Base-by-base conservation (phyloP, 2,113 vertebrate species). In the Mesitornis unicolor region DNA sequence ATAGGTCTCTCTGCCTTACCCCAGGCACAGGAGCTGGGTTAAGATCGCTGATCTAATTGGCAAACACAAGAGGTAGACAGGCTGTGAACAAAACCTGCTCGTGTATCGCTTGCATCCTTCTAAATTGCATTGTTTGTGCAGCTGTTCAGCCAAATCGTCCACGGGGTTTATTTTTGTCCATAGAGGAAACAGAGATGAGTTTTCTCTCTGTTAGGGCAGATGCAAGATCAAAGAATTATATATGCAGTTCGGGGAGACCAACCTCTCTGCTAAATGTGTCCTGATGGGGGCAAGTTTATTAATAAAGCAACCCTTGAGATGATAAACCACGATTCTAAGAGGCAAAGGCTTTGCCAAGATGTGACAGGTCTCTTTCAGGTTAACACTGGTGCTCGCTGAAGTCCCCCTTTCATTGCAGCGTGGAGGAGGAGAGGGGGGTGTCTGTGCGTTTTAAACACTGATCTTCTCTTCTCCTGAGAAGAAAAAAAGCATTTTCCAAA, bases 121-220 rank as follows among this genome's bases (percentile, higher is more conserved):
- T 93, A 88, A 97, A 97, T 80, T 86, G 95, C 94, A 95, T 96
- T 96, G 97, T 97, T 97, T 94, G 90, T 91, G 90, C 96, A 97
- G 95, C 97, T 97, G 97, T 86, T 95, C 81, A 31, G 40, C 63
- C 80, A 89, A 74, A 92, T 89, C 11, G n/a, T 50, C 90, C 90
- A 15, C 54, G 18, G 68, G 36, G 95, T 93, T 97, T 97, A 97
- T 97, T 97, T 97, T 93, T 56, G 94, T 86, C 90, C 29, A 1
- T 17, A 64, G 94, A 95, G 92, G 79, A 93, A 93, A 89, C 48
- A 78, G 78, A 94, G 90, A 86, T 40, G 88, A 78, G 54, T 88
- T 76, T 86, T 96, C 75, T 95, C 86, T 96, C 61, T 65, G 51
- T 35, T 84, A 48, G 60, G 79, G 69, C 84, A 96, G 84, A 93